Evolutionary conservation across 2,888 invertebrate species (phyloP).

Genomic region (Celastrina argiolus): DNA sequence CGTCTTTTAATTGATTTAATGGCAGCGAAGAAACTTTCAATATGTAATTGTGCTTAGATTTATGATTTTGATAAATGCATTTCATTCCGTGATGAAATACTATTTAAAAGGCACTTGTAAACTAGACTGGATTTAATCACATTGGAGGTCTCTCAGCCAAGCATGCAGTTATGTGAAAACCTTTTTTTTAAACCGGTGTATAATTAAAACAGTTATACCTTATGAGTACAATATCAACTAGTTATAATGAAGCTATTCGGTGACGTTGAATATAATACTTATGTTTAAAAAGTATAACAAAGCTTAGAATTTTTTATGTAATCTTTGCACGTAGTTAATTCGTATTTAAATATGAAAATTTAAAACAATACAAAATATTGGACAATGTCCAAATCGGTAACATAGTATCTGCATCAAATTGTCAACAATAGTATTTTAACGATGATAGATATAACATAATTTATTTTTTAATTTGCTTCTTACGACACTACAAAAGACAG

Average conservation of each 20-base stretch:
- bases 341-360: neutral
- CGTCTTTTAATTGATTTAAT: slow-evolving; percentile 15
- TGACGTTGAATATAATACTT: too few relatives aligned
- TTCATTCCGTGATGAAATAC: neutral
- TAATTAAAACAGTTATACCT: too few relatives aligned
- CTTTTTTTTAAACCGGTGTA: too few relatives aligned
- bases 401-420: neutral
- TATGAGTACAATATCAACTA: too few relatives aligned
- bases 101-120: neutral
- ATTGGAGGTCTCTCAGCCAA: neutral
- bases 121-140: neutral
- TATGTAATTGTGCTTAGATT: slow-evolving; percentile 3
- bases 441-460: neutral
- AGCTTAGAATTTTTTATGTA: too few relatives aligned
- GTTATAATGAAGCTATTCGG: too few relatives aligned
- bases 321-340: neutral
- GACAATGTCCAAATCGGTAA: neutral
- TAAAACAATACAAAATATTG: neutral
- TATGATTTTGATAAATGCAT: neutral
- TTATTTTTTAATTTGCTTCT: neutral
- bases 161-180: neutral
- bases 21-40: neutral
- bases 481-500: neutral
- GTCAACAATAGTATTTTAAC: neutral
- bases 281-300: too few relatives aligned